A percentile compares a stretch with the other conserved stretches of the same genome.
Conservation (phyloP, 2,113 vertebrate species). For the Equus przewalskii region DNA sequence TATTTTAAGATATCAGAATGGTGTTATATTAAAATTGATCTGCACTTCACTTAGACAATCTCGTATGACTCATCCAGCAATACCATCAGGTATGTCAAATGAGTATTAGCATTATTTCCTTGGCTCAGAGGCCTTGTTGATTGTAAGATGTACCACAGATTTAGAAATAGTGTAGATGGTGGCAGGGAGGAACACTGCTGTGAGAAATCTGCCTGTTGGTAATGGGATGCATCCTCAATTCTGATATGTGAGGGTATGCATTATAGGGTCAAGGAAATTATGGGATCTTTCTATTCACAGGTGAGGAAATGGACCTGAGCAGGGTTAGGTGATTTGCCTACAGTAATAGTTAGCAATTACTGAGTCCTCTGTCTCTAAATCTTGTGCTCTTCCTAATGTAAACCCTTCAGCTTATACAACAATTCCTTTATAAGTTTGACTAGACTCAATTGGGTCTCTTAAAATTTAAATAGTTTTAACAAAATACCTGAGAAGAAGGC, state of each 20-base stretch:
- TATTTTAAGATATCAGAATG: neutral
- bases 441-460: neutral
- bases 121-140: neutral
- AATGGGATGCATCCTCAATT: neutral
- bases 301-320: neutral
- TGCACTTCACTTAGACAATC: neutral
- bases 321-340: slow-evolving; percentile 1
- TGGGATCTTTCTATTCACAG: slow-evolving; percentile 25
- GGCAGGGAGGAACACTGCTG: neutral
- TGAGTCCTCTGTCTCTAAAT: neutral
- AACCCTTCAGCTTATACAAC: neutral
- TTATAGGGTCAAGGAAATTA: slow-evolving; percentile 11
- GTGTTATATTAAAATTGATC: neutral
- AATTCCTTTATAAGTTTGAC: neutral
- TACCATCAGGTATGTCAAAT: neutral
- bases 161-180: neutral
- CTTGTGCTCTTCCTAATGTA: neutral
- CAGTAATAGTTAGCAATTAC: neutral
- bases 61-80: neutral
- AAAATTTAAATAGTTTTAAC: slow-evolving; percentile 27
- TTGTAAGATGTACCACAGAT: neutral
- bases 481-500: neutral
- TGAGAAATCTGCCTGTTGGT: neutral
- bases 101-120: neutral
- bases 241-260: neutral